Conservation (phyloP, 1,140 invertebrate species). For the Steinernema khuongi region DNA sequence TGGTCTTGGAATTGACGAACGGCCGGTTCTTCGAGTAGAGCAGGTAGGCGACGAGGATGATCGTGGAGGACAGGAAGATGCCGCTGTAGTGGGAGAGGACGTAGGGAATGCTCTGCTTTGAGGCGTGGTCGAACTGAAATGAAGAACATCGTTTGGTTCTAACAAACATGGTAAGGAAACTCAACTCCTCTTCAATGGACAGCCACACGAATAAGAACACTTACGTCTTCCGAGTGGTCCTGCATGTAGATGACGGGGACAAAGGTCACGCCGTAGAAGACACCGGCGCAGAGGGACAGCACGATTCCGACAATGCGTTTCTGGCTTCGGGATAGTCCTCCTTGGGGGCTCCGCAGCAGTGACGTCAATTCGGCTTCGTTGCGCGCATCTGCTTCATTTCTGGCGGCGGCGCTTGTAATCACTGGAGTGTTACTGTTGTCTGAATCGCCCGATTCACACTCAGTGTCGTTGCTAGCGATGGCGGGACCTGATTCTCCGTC, state of each 20-base stretch:
- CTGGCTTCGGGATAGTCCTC: background rate
- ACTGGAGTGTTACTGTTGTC: background rate
- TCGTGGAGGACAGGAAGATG: conserved; percentile 59
- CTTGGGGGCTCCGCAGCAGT: background rate
- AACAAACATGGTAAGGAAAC: background rate
- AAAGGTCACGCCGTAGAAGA: conserved; percentile 61
- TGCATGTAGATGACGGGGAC: conserved; percentile 60
- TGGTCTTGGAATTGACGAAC: conserved; percentile 58
- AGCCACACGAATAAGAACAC: conserved; percentile 29
- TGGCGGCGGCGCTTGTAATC: background rate
- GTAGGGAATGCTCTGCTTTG: conserved; percentile 59
- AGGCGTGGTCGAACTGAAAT: conserved; percentile 30
- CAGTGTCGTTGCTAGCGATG: background rate
- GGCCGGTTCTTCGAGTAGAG: conserved; percentile 56
- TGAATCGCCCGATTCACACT: background rate
- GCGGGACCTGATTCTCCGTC: conserved; percentile 17
- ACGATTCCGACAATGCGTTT: conserved; percentile 23
- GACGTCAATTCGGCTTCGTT: background rate
- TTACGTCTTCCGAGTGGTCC: conserved; percentile 48
- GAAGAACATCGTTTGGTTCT: no score
- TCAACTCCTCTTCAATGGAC: no score
- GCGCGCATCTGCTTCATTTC: conserved; percentile 5
- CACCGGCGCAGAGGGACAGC: conserved; percentile 59
- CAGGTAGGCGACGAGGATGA: conserved; percentile 60
- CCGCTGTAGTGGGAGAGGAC: conserved; percentile 62